phyloP scores from a whole-genome alignment of 2,113 vertebrate genomes.

The Ibidorhyncha struthersii region DNA sequence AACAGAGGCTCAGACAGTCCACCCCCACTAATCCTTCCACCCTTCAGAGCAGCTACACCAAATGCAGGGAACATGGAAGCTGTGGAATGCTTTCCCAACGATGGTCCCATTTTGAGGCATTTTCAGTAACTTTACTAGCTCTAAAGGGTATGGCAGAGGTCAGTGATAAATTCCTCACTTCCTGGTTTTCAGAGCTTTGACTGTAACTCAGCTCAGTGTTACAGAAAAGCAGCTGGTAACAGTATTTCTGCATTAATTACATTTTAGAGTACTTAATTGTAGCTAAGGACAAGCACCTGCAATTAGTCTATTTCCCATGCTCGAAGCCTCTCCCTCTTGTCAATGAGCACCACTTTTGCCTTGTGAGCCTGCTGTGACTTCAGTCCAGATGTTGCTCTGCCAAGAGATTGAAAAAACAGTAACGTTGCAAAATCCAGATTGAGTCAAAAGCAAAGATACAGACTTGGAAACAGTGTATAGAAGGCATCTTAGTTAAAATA shows the following conservation, averaged over 20 bases:
- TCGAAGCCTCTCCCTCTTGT: neutral
- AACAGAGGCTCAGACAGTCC: neutral
- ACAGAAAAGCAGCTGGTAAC: neutral
- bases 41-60: neutral
- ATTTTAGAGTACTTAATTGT: constrained; percentile 2
- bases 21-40: neutral
- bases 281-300: neutral
- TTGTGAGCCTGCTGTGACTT: constrained; percentile 11
- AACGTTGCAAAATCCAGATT: neutral
- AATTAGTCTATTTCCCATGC: neutral
- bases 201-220: neutral
- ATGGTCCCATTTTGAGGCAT: neutral
- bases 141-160: neutral
- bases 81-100: neutral
- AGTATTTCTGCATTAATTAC: neutral
- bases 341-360: neutral
- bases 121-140: neutral
- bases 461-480: neutral
- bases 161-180: neutral
- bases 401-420: neutral
- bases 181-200: neutral
- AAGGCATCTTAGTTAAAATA: neutral
- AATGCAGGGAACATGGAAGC: neutral
- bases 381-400: constrained; percentile 8
- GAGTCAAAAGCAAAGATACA: neutral